Evolutionary conservation across 2,797 vertebrate species (phyloP).

Genomic region (Lerista edwardsae): DNA sequence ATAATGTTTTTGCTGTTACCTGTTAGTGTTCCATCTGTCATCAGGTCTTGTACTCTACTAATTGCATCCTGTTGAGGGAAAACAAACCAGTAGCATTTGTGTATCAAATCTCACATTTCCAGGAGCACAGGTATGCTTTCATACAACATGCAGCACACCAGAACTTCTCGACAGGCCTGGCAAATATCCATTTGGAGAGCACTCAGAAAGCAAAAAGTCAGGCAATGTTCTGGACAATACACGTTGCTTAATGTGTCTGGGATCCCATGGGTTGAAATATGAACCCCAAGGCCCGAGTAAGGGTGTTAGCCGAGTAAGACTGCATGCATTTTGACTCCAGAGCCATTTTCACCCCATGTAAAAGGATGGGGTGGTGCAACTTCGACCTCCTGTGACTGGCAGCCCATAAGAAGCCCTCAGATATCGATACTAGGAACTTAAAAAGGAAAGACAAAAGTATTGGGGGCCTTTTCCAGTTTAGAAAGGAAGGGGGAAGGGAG

Average conservation of each 20-base stretch:
- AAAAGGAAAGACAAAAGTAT: too few relatives aligned
- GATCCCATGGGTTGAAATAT: background rate
- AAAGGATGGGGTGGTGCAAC: too few relatives aligned
- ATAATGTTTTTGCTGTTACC: conserved; percentile 75
- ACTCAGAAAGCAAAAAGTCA: background rate
- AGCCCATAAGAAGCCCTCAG: background rate
- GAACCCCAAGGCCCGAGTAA: background rate
- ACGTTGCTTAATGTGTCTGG: background rate
- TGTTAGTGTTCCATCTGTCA: conserved; percentile 91
- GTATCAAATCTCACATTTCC: background rate
- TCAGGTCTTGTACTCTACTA: conserved; percentile 89
- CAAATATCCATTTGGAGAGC: background rate
- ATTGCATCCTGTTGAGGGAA: conserved; percentile 86
- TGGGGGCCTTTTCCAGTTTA: too few relatives aligned
- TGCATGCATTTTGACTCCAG: too few relatives aligned
- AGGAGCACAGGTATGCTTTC: background rate
- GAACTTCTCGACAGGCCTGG: background rate
- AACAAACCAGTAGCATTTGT: background rate
- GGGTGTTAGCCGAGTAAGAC: too few relatives aligned
- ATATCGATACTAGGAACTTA: background rate
- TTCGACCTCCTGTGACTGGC: too few relatives aligned
- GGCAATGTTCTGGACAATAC: background rate
- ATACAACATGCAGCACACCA: background rate
- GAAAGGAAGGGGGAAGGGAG: too few relatives aligned
- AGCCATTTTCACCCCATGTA: too few relatives aligned